Evolutionary conservation across 1,140 invertebrate genomes (phyloP), one percentile per base, ranked within the genome.

Genomic region (Dryas iulia): DNA sequence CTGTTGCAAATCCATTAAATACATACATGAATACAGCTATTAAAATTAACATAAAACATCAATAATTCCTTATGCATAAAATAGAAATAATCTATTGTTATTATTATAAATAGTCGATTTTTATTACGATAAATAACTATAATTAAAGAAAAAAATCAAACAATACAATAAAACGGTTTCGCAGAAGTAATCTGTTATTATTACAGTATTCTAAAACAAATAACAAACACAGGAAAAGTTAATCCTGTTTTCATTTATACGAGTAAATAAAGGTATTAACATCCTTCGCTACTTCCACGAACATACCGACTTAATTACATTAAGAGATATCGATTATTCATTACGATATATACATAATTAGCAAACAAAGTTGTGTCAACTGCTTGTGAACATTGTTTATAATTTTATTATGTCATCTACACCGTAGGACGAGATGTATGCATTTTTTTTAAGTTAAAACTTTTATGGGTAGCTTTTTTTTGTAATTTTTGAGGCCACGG

Each of bases 141-240:
- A 28, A 3, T 28, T 18, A 2, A 47, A 11, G 8, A 18, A 47
- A 21, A 47, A 47, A 18, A 21, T 14, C 0, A 47, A n/a, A 47
- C 7, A 47, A 47, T 8, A 8, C 5, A 47, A 47, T 47, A 47
- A 14, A 47, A 47, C 18, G 1, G 21, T 0, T 47, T 21, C 39
- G 14, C 18, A 47, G 39, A 47, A 47, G 4, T 39, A 39, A 39
- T 39, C n/a, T n/a, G 21, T 47, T 47, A 8, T 47, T 47, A 47
- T 47, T 47, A 21, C 21, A 47, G 5, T 21, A 47, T 39, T 39
- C 8, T 7, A 47, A 47, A 47, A 1, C 10, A 58, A 39, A 33
- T 12, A 58, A 66, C 28, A 66, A 53, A 61, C 59, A 71, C 59
- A 62, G 69, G 64, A 71, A 66, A 59, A 69, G 25, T 59, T 35